These are phyloP conservation scores for Rhamnusium bicolor DNA, from an alignment of 2,888 invertebrate genomes.

Conservation along the genomic window DNA sequence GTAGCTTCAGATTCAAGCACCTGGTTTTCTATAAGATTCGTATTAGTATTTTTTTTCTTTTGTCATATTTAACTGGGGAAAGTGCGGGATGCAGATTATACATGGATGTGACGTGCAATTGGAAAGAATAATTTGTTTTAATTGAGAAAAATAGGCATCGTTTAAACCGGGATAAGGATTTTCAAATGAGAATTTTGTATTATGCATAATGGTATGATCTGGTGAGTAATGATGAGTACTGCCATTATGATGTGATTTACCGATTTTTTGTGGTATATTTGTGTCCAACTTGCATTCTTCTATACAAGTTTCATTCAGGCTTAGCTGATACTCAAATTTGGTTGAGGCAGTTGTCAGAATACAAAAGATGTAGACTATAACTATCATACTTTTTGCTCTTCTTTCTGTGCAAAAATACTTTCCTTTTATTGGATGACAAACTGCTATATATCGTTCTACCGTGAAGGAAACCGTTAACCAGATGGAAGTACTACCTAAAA, in stretches of 20 bases:
- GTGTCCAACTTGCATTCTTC: constrained; percentile 47
- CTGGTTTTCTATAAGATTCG: constrained; percentile 31
- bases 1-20: neutral
- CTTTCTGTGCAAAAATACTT: constrained; percentile 81
- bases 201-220: constrained; percentile 38
- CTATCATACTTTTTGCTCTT: constrained; percentile 79
- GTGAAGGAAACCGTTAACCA: constrained; percentile 86
- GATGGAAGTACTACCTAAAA: constrained; percentile 78
- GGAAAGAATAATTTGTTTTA: constrained; percentile 19
- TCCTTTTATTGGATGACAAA: constrained; percentile 82
- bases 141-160: constrained; percentile 9
- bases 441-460: constrained; percentile 83
- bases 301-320: constrained; percentile 63
- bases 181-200: neutral
- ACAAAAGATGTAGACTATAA: constrained; percentile 75
- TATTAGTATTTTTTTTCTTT: constrained; percentile 24
- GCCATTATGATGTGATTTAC: constrained; percentile 19
- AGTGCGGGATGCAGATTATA: constrained; percentile 42
- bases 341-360: constrained; percentile 77
- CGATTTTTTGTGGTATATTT: constrained; percentile 25
- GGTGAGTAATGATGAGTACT: constrained; percentile 45
- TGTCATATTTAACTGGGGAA: constrained; percentile 37
- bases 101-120: constrained; percentile 47
- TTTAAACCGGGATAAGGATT: neutral
- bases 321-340: constrained; percentile 79